Evolutionary conservation across 2,888 invertebrate species (phyloP), one percentile per base, ranked within the genome.

Genomic region (Limnephilus auricula): DNA sequence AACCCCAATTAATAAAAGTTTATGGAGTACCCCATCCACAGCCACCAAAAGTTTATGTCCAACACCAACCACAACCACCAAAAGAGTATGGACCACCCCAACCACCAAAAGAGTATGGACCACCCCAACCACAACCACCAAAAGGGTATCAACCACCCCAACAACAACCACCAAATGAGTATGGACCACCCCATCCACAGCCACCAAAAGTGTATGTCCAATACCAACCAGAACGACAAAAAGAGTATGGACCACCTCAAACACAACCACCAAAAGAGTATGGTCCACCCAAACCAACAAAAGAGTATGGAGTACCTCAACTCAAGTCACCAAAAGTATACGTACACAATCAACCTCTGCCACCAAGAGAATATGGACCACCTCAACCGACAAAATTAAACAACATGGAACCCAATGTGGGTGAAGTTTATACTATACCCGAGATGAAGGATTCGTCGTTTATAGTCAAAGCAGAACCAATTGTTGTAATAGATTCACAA

Each of bases 391-490:
- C n/a, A 25, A 65, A 65, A 65, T 25, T 25, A 9, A 65, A 65
- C n/a, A 6, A 65, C 65, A 65, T n/a, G 65, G 65, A 65, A 25
- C n/a, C 65, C 25, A 65, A 65, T 65, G 6, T 65, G 25, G 65
- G n/a, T 65, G 65, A 65, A 65, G 82, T 34, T 34, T 82, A 82
- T 25, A 37, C 25, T 82, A 1, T 25, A 0, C 82, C 82, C 18
- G 82, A 82, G 25, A 34, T 34, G 32, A 82, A 82, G 9, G 82
- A 82, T 82, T 82, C 87, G 12, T 88, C 87, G 13, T 88, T 78
- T 78, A 12, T 88, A 32, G 87, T 88, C 0, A 90, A 84, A 45
- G 65, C 78, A 78, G 65, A 90, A 78, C 87, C 87, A 25, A 88
- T 88, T 32, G 78, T 88, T 5, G 87, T 85, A 85, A 30, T 40